Evolutionary conservation across 2,113 vertebrate species (phyloP), one percentile per base, ranked within the genome.

Genomic region (Mixornis gularis): DNA sequence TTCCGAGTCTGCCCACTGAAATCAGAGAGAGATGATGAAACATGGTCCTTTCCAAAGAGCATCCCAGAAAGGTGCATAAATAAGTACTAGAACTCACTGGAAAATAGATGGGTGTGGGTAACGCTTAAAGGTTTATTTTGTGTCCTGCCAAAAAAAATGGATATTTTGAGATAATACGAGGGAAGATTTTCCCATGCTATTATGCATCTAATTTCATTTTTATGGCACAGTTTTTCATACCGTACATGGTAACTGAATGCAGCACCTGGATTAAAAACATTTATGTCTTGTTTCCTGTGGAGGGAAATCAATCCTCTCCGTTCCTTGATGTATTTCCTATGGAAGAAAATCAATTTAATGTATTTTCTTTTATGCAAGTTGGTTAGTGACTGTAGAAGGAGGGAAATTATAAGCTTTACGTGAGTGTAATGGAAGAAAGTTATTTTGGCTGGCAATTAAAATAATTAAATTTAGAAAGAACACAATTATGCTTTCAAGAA

Each of bases 171-270:
- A 86, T 72, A 94, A 65, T 59, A 79, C 25, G 49, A 91, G 5
- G 10, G 64, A 89, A 93, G n/a, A 73, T 43, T 48, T 36, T 36
- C 40, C 63, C 74, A 64, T 72, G 70, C 49, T 85, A 66, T 81
- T 94, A 85, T 82, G 58, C 60, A 88, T 92, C 96, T 92, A 72
- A 93, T 93, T 96, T 88, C 53, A 63, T 51, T 94, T 95, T 95
- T 92, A 94, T 94, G 77, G 79, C 46, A 70, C 52, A 60, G 63
- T 81, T 94, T 95, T 94, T 92, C 90, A 89, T 82, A 76, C 8
- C 79, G 34, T 94, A 87, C 81, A 66, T 51, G 72, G 55, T 89
- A 92, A 90, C 68, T 52, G 59, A 91, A 91, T 79, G 84, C 79
- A 87, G 86, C 68, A 92, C 78, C 66, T 92, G 90, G 80, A 92